Percentiles rank a stretch among this genome's conserved stretches.
phyloP scores from a whole-genome alignment of 2,797 vertebrate genomes.

The Pitangus sulphuratus region DNA sequence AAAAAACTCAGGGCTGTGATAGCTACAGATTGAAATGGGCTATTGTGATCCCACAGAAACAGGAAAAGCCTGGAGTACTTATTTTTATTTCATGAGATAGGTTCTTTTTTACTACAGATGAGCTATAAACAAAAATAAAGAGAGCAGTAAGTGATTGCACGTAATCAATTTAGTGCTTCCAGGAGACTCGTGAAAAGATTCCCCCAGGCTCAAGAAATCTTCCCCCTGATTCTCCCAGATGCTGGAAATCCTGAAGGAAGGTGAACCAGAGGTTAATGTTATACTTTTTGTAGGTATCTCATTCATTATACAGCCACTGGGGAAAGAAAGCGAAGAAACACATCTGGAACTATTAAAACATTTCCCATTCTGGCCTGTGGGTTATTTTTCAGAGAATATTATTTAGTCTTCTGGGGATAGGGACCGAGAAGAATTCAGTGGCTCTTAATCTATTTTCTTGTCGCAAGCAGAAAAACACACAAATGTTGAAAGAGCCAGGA shows the following conservation, averaged over 20 bases:
- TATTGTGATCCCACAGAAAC: not conserved
- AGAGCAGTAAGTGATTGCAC: not conserved
- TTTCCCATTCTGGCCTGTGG: conserved; percentile 9
- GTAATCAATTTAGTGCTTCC: not conserved
- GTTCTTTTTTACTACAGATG: not conserved
- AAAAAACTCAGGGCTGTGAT: not conserved
- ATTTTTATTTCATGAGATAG: not conserved
- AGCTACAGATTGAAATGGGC: not conserved
- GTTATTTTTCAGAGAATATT: conserved; percentile 23
- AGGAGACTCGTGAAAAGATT: not conserved
- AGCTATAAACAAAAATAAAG: not conserved
- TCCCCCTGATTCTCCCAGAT: not conserved
- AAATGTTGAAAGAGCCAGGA: not conserved
- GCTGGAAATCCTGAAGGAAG: conserved; percentile 7
- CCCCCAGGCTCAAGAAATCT: not conserved
- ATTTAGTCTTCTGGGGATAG: conserved; percentile 18
- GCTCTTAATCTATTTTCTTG: not conserved
- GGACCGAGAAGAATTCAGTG: not conserved
- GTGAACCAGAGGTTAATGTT: conserved; percentile 45
- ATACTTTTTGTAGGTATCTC: conserved; percentile 3
- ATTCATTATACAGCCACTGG: conserved; percentile 24
- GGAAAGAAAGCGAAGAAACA: conserved; percentile 8
- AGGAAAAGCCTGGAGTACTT: not conserved
- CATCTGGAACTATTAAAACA: conserved; percentile 44
- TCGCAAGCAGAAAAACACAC: not conserved